phyloP scores from a whole-genome alignment of 2,797 vertebrate species.

The Sciurus vulgaris region DNA sequence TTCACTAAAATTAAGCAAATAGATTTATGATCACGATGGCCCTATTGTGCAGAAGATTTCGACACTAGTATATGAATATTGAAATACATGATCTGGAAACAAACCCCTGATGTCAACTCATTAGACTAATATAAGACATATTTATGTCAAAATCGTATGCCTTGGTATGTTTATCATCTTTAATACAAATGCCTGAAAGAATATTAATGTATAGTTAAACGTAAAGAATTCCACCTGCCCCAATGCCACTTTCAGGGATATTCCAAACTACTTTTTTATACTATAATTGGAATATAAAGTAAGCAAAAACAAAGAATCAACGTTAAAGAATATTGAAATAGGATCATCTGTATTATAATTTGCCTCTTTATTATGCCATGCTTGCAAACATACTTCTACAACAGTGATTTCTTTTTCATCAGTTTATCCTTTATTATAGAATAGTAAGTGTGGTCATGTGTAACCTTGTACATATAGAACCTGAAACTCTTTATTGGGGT shows the following conservation, averaged over 20 bases:
- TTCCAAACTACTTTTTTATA: slow-evolving; percentile 13
- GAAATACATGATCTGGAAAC: neutral
- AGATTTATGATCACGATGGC: slow-evolving; percentile 60
- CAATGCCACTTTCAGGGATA: neutral
- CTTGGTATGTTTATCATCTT: neutral
- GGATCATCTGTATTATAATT: neutral
- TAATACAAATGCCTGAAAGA: neutral
- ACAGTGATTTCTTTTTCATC: slow-evolving; percentile 46
- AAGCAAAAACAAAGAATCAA: neutral
- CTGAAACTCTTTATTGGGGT: neutral
- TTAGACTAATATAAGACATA: neutral
- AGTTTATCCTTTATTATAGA: neutral
- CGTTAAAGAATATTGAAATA: slow-evolving; percentile 1
- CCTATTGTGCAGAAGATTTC: slow-evolving; percentile 63
- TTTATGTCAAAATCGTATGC: slow-evolving; percentile 3
- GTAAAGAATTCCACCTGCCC: neutral
- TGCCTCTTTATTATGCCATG: neutral
- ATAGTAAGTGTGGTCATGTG: neutral
- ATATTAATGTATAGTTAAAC: neutral
- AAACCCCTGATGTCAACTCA: too few relatives aligned
- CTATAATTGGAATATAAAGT: slow-evolving; percentile 4
- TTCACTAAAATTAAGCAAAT: slow-evolving; percentile 48
- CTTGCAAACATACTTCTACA: neutral
- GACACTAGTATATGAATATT: slow-evolving; percentile 72
- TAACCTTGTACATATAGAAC: neutral